Conservation (phyloP, 1,140 invertebrate genomes). For the Drosophila murphyi region DNA sequence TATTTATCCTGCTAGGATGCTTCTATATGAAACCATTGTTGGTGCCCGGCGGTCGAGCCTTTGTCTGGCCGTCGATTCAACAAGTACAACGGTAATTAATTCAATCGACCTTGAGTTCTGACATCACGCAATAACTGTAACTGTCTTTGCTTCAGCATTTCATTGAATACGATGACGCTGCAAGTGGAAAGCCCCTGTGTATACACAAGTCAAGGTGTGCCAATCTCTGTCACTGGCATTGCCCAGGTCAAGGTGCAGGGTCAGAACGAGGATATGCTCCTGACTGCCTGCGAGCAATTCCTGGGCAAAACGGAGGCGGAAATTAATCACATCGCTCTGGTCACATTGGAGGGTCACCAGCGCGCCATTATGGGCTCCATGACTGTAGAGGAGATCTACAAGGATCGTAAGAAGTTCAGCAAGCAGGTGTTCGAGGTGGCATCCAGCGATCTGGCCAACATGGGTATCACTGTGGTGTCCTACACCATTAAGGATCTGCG, state of each 20-base stretch:
- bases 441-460: conserved; percentile 97
- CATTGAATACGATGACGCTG: conserved; percentile 98
- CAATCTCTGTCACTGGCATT: conserved; percentile 98
- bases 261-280: conserved; percentile 98
- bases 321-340: conserved; percentile 96
- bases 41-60: conserved; percentile 97
- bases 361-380: conserved; percentile 99
- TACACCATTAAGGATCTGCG: conserved; percentile 99
- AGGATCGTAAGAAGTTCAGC: conserved; percentile 99
- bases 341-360: conserved; percentile 98
- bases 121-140: conserved; percentile 12
- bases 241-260: conserved; percentile 99
- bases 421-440: conserved; percentile 98
- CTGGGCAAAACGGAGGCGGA: conserved; percentile 95
- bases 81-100: conserved; percentile 93
- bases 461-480: conserved; percentile 99
- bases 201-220: conserved; percentile 98
- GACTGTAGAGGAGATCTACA: conserved; percentile 99
- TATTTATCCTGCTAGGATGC: conserved; percentile 88
- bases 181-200: conserved; percentile 96
- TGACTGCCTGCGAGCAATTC: conserved; percentile 98
- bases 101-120: conserved; percentile 18
- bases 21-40: conserved; percentile 95
- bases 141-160: conserved; percentile 88
- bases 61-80: conserved; percentile 98